Evolutionary conservation across 2,113 vertebrate genomes (phyloP).

Genomic region (Sporophila hypoxantha): DNA sequence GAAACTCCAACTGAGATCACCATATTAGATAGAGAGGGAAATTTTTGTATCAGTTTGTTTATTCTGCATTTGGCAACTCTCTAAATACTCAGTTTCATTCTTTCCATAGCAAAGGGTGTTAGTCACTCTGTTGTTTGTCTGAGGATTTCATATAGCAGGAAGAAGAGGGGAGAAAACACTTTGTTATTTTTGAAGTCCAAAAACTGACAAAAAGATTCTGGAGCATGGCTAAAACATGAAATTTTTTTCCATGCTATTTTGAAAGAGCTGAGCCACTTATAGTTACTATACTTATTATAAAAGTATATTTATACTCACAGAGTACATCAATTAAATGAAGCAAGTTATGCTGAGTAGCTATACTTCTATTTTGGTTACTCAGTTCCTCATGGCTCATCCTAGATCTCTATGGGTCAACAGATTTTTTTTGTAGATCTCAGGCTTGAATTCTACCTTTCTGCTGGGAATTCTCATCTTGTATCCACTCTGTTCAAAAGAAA

Average conservation of each 20-base stretch:
- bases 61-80: conserved; percentile 32
- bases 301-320: background rate
- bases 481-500: background rate
- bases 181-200: background rate
- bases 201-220: background rate
- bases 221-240: background rate
- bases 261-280: background rate
- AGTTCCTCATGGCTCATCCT: background rate
- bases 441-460: background rate
- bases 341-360: background rate
- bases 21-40: background rate
- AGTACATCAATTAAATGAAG: background rate
- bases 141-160: conserved; percentile 3
- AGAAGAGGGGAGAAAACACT: background rate
- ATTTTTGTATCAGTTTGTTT: conserved; percentile 37
- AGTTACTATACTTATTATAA: background rate
- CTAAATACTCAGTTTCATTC: conserved; percentile 39
- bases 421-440: background rate
- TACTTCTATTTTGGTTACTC: background rate
- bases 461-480: background rate
- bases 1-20: conserved; percentile 35
- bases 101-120: conserved; percentile 40
- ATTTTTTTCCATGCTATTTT: background rate
- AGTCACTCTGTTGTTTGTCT: conserved; percentile 40
- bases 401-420: background rate